Conservation (phyloP, 1,140 invertebrate species). For the Drosophila erecta region DNA sequence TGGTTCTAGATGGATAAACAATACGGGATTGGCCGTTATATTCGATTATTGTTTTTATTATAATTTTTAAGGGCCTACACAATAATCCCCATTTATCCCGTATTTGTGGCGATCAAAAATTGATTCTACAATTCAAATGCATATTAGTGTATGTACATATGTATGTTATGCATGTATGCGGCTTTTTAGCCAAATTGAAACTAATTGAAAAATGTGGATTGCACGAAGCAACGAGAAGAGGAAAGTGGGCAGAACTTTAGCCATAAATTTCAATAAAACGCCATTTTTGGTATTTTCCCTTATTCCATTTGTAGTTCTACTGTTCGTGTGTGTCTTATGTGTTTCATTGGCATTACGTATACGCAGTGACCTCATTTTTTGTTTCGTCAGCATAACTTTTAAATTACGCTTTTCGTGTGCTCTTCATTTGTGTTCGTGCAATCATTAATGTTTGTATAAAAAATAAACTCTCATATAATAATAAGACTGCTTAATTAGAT, state of each 20-base stretch:
- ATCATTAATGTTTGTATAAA: background rate
- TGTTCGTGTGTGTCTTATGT: conserved; percentile 25
- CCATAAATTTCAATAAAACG: conserved; percentile 75
- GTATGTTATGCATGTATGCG: background rate
- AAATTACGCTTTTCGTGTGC: conserved; percentile 44
- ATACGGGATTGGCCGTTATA: conserved; percentile 45
- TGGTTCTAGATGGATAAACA: conserved; percentile 22
- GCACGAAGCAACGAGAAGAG: conserved; percentile 3
- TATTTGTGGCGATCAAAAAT: conserved; percentile 66
- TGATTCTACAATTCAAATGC: conserved; percentile 52
- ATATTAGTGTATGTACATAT: conserved; percentile 11
- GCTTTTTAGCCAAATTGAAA: conserved; percentile 72
- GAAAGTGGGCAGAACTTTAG: conserved; percentile 47
- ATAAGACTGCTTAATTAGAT: conserved; percentile 56
- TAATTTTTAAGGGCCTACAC: conserved; percentile 48
- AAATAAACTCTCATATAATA: background rate
- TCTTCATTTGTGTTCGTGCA: conserved; percentile 1
- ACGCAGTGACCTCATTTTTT: conserved; percentile 56
- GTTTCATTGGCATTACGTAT: conserved; percentile 64
- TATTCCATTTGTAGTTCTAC: conserved; percentile 24
- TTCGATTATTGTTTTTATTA: conserved; percentile 70
- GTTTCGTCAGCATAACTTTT: conserved; percentile 56
- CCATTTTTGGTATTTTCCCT: conserved; percentile 62
- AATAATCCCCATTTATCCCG: conserved; percentile 42
- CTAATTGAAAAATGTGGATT: conserved; percentile 73